Conservation (phyloP, 2,113 vertebrate species). For the Silurus meridionalis region DNA sequence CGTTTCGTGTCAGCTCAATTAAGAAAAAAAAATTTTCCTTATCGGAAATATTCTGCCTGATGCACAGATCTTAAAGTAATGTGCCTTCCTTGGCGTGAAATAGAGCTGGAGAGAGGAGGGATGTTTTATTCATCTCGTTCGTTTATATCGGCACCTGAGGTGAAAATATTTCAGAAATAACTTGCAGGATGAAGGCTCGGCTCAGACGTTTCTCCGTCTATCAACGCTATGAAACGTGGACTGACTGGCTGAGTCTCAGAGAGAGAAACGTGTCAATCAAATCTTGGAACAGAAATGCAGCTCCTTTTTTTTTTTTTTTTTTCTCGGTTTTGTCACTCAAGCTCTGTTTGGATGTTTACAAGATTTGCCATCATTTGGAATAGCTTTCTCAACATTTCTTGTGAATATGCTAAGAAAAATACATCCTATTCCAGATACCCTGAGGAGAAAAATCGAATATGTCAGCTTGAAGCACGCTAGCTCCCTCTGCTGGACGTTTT, state of each 20-base stretch:
- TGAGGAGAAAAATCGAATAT: not conserved
- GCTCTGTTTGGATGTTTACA: not conserved
- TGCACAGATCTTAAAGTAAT: not conserved
- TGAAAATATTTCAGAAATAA: not conserved
- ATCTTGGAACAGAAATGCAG: not conserved
- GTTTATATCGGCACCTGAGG: not conserved
- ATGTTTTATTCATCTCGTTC: constrained; percentile 15
- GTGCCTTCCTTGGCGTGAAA: not conserved
- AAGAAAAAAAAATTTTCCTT: not conserved
- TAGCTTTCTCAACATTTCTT: not conserved
- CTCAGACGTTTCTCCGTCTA: not conserved
- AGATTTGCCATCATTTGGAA: not conserved
- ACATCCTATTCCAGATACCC: not conserved
- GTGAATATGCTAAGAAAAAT: not conserved
- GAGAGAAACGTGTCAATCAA: not conserved
- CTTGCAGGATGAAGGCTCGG: not conserved
- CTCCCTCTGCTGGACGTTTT: constrained; percentile 40
- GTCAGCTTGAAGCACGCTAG: not conserved
- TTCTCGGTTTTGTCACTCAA: not conserved
- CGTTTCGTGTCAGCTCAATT: not conserved
- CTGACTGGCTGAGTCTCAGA: not conserved
- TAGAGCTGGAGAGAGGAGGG: too few species aligned
- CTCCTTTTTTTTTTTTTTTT: not conserved
- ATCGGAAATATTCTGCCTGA: not conserved
- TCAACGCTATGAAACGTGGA: not conserved